A percentile compares a stretch with the other conserved stretches of the same genome.
These are phyloP conservation scores for Pachycephala philippinensis DNA, from an alignment of 2,113 vertebrate genomes.

Conservation along the genomic window DNA sequence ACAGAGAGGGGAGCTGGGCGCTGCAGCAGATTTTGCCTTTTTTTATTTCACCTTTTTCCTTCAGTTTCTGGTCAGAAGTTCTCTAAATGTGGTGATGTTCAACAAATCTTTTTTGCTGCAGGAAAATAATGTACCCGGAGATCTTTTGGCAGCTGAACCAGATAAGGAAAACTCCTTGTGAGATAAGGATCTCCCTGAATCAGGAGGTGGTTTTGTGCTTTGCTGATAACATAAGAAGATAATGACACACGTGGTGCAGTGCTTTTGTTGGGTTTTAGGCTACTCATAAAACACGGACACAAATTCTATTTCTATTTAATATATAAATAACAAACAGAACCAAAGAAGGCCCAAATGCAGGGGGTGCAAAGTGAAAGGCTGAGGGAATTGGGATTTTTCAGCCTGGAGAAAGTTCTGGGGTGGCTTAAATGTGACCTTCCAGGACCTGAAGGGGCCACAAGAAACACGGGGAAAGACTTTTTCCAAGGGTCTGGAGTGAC, in stretches of 20 bases:
- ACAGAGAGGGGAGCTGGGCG: not conserved
- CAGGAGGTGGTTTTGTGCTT: not conserved
- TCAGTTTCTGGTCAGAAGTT: not conserved
- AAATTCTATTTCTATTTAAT: not conserved
- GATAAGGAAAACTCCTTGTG: not conserved
- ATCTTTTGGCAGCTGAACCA: not conserved
- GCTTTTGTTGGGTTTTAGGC: not conserved
- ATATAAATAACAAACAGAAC: not conserved
- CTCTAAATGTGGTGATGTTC: rapidly evolving
- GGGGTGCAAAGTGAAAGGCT: too few relatives aligned
- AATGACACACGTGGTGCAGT: not conserved
- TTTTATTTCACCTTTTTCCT: not conserved
- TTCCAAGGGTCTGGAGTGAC: not conserved
- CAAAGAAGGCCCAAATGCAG: not conserved
- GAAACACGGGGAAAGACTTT: not conserved
- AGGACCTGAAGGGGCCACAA: not conserved
- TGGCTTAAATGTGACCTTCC: not conserved
- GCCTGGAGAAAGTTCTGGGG: not conserved
- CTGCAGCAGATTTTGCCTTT: not conserved
- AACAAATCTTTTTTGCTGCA: not conserved
- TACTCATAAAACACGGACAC: not conserved
- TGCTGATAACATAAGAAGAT: not conserved
- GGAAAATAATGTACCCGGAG: not conserved
- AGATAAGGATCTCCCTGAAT: not conserved
- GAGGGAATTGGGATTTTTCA: not conserved